Base-by-base conservation (phyloP, 2,113 vertebrate species). In the Argyrosomus japonicus region DNA sequence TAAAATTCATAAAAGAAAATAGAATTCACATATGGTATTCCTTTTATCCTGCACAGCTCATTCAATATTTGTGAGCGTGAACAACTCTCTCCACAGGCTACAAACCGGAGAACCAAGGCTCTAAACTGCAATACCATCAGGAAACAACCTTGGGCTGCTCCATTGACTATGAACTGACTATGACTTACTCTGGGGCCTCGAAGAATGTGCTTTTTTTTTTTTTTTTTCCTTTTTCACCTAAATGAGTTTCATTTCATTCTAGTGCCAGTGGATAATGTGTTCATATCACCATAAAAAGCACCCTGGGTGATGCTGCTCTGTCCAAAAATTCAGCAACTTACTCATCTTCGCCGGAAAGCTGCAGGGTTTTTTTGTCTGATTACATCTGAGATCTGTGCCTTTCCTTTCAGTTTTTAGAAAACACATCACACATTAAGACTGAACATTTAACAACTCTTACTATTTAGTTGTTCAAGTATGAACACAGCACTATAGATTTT, bases 231-330 rank as follows among this genome's bases (percentile, higher is more conserved):
- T 68, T 68, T 19, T 43, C 43, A 67, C 23, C 63, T 25, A 75
- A 79, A 82, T 77, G 23, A 86, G 74, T 75, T 89, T 85, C 19
- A 82, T 83, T 78, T 85, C 23, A 83, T 77, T 71, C 53, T 50
- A 18, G 48, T 54, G 58, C 65, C 54, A 65, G 63, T 8, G 4
- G 60, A 78, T 71, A 75, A 82, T 56, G 23, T 57, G 40, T 23
- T 25, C 15, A 12, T 19, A 78, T 76, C 12, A 13, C 51, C 27
- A 76, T 62, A 56, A 63, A 76, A 57, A 63, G 21, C 25, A 32
- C 56, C 70, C 73, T 21, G 18, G 76, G 80, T 75, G 25, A 72
- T 58, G 64, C 27, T 1, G 8, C 25, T 47, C 60, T 68, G 50
- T 71, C 67, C 57, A 43, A 78, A 86, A 11, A 77, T 23, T 61